These are phyloP conservation scores for Chelonoidis abingdonii DNA, from an alignment of 2,113 vertebrate genomes.

Conservation along the genomic window DNA sequence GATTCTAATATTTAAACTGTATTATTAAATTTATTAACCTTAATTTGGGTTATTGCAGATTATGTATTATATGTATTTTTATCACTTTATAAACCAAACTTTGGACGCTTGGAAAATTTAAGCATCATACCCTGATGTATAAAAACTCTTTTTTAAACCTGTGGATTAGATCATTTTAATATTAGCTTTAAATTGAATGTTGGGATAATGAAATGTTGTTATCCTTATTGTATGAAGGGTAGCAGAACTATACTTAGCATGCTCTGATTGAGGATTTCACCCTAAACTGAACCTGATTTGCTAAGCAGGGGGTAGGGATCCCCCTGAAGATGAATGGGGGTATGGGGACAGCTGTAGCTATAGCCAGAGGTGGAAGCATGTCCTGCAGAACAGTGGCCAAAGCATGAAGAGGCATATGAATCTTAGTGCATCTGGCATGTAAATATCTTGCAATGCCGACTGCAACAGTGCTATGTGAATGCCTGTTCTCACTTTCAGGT, in stretches of 20 bases:
- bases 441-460: too few species aligned
- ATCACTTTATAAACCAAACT: not conserved
- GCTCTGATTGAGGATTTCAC: not conserved
- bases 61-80: not conserved
- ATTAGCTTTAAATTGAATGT: not conserved
- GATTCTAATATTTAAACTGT: not conserved
- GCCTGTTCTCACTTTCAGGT: too few species aligned
- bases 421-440: too few species aligned
- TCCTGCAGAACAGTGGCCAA: too few species aligned
- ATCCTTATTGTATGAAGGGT: not conserved
- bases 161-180: not conserved
- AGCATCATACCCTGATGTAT: not conserved
- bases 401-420: too few species aligned
- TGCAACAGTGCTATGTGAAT: too few species aligned
- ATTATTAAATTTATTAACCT: not conserved
- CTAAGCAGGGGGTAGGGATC: not conserved
- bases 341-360: too few species aligned
- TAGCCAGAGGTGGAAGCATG: too few species aligned
- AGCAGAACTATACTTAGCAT: not conserved
- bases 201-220: not conserved
- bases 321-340: not conserved
- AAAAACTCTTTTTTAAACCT: not conserved
- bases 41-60: not conserved
- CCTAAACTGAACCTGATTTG: not conserved
- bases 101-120: not conserved